phyloP scores from a whole-genome alignment of 2,888 invertebrate species.

The Crioceris asparagi region DNA sequence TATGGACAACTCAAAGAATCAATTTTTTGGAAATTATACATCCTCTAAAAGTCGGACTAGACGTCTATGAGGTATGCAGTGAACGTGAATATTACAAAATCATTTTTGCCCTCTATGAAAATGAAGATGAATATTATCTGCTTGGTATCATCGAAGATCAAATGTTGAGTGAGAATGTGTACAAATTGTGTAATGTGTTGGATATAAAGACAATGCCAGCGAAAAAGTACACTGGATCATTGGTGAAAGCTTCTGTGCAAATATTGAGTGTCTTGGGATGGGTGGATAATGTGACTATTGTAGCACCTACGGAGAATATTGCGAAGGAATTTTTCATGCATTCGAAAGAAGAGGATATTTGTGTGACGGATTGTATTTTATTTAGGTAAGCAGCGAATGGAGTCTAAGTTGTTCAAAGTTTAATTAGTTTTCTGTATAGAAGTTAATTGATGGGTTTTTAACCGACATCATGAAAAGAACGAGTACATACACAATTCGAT shows the following conservation, averaged over 20 bases:
- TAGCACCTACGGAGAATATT: constrained; percentile 26
- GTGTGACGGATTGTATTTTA: constrained; percentile 28
- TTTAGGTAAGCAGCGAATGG: constrained; percentile 30
- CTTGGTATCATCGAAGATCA: constrained; percentile 26
- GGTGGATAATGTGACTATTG: constrained; percentile 30
- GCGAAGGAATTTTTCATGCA: constrained; percentile 29
- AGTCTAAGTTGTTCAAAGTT: too few relatives aligned
- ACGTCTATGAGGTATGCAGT: constrained; percentile 28
- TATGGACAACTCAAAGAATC: constrained; percentile 31
- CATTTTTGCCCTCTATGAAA: constrained; percentile 27
- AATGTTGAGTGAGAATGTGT: constrained; percentile 20
- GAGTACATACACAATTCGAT: too few relatives aligned
- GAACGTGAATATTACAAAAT: constrained; percentile 27
- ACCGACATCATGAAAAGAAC: too few relatives aligned
- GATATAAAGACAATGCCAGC: constrained; percentile 21
- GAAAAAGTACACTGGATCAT: constrained; percentile 16
- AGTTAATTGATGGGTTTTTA: too few relatives aligned
- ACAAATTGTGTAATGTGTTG: constrained; percentile 27
- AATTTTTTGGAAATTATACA: constrained; percentile 26
- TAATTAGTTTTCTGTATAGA: too few relatives aligned
- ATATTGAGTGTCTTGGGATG: constrained; percentile 27
- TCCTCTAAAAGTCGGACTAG: constrained; percentile 26
- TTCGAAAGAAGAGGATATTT: constrained; percentile 28
- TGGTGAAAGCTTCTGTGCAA: constrained; percentile 27
- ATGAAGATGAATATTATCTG: constrained; percentile 19